A percentile compares a stretch with the other conserved stretches of the same genome.
These are phyloP conservation scores for Alcedo atthis DNA, from an alignment of 2,797 vertebrate genomes.

Conservation along the genomic window DNA sequence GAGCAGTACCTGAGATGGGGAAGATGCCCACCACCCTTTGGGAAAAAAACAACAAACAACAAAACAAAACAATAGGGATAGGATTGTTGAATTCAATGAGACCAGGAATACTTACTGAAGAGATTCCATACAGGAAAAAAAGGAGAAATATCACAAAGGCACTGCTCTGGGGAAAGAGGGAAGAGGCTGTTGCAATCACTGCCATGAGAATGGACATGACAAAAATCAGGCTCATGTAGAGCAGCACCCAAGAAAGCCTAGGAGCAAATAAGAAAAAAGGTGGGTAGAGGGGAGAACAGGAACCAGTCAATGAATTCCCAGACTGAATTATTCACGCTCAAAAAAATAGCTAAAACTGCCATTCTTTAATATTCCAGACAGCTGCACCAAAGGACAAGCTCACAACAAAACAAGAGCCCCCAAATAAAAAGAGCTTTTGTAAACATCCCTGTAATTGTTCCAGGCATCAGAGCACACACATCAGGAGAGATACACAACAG, in stretches of 20 bases:
- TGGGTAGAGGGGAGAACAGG: neutral
- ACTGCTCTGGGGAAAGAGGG: conserved; percentile 92
- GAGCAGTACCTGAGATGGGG: neutral
- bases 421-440: neutral
- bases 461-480: neutral
- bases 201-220: conserved; percentile 96
- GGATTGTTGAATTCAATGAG: accelerated
- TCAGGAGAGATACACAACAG: neutral
- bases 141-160: conserved; percentile 91
- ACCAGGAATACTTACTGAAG: conserved; percentile 86
- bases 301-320: neutral
- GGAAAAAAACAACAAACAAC: neutral
- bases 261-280: neutral
- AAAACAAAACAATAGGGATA: neutral
- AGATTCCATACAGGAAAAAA: conserved; percentile 95
- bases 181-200: conserved; percentile 90
- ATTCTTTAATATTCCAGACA: neutral
- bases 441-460: neutral
- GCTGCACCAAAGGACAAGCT: neutral
- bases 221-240: conserved; percentile 91
- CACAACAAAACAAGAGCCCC: neutral
- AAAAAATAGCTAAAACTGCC: neutral
- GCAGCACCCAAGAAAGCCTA: conserved; percentile 96
- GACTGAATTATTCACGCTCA: neutral
- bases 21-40: accelerated